These are phyloP conservation scores for Fulica atra DNA, from an alignment of 2,113 vertebrate species.

Conservation along the genomic window DNA sequence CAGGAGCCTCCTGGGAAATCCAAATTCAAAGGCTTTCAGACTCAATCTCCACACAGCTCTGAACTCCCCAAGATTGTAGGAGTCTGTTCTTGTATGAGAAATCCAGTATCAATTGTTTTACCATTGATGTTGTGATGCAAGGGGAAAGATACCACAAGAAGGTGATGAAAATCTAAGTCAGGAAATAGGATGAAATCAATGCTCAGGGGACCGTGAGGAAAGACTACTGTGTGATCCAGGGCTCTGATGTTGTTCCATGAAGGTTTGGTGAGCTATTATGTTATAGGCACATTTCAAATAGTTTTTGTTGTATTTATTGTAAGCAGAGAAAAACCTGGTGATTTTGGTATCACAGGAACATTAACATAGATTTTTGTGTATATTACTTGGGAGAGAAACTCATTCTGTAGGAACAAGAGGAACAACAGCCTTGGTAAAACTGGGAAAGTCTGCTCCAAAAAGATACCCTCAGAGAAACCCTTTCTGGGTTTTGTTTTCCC, in stretches of 20 bases:
- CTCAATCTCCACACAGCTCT: background rate
- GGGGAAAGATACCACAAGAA: background rate
- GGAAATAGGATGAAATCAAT: background rate
- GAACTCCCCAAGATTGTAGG: background rate
- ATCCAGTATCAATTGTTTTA: background rate
- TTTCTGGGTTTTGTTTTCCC: background rate
- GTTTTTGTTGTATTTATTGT: background rate
- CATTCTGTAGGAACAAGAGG: accelerated
- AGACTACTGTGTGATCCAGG: background rate
- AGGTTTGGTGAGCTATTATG: background rate
- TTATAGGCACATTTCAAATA: background rate
- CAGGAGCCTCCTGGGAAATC: background rate
- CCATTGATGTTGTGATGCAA: background rate
- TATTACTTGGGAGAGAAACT: background rate
- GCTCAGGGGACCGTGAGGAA: background rate
- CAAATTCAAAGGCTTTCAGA: background rate
- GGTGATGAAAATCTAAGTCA: background rate
- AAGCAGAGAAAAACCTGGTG: background rate
- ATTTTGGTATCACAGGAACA: background rate
- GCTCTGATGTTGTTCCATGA: background rate
- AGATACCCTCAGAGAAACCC: background rate
- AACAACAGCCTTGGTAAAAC: background rate
- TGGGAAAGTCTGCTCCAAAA: background rate
- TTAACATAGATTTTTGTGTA: background rate
- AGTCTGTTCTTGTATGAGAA: background rate